Base-by-base conservation (phyloP, 2,113 vertebrate species). In the Oreochromis tanganicae region DNA sequence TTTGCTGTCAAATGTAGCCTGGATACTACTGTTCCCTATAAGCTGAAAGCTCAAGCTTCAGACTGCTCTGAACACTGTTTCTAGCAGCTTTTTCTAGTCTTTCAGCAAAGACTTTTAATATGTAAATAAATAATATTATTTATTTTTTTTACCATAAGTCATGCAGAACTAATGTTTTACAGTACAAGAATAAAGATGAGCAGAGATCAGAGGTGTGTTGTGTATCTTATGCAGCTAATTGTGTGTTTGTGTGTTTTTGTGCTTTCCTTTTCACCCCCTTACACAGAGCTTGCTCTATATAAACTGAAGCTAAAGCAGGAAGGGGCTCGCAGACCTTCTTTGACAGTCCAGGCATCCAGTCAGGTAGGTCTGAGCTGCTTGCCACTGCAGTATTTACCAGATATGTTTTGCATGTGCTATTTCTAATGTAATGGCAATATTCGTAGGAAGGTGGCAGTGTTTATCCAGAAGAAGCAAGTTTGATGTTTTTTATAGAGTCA, bases 261-360 rank as follows among this genome's bases (percentile, higher is more conserved):
- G 14, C 38, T 43, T 43, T 68, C 12, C 68, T 27, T 63, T 50
- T 54, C 75, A 6, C 71, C 66, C 9, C 57, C 3, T 82, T 41
- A 19, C 63, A 78, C 93, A 99, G 98, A 97, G 84, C 82, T 96
- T 38, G 96, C 96, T 0, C 94, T 97, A 38, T 97, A 97, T 88
- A 97, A 96, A 88, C 90, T 95, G 32, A 98, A 97, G 92, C 92
- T 96, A 85, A 97, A 96, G 38, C 96, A 96, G 90, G 98, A 99
- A 91, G 97, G 95, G 80, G 86, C 87, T 87, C 97, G 97, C 94
- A 97, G 96, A 80, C 87, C 96, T 2, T 94, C 96, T 59, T 94
- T 96, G 7, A 41, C 83, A 56, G 93, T 87, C 6, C 61, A 90
- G 57, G 92, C 84, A 0, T 85, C 94, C 80, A 94, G 88, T 95